These are phyloP conservation scores for Anoplopoma fimbria DNA, from an alignment of 2,113 vertebrate genomes.

Conservation along the genomic window DNA sequence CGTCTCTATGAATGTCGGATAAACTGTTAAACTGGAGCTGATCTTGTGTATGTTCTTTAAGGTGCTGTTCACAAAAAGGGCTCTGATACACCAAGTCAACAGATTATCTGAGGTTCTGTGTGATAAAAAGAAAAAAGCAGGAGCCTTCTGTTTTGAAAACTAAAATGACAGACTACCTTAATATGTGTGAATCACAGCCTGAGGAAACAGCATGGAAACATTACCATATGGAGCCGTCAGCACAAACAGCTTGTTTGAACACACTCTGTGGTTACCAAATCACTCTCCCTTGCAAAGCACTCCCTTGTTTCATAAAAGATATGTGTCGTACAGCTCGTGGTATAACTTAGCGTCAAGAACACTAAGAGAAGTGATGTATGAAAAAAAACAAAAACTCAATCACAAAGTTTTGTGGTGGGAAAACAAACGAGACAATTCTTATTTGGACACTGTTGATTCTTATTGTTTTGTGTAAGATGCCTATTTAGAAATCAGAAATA, in stretches of 20 bases:
- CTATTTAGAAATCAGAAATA: not conserved
- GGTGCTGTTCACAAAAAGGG: constrained; percentile 20
- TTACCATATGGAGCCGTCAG: constrained; percentile 50
- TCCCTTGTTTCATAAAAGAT: not conserved
- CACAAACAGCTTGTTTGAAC: constrained; percentile 35
- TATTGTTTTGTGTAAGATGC: not conserved
- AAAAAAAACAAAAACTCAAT: not conserved
- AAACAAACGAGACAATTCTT: not conserved
- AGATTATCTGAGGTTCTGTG: constrained; percentile 1
- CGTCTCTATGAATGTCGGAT: not conserved
- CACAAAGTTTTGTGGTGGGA: not conserved
- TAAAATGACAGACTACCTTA: constrained; percentile 50
- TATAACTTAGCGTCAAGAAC: not conserved
- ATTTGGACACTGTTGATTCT: not conserved
- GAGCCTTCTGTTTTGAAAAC: constrained; percentile 35
- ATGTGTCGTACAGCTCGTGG: not conserved
- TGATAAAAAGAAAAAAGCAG: constrained; percentile 29
- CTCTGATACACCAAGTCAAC: constrained; percentile 18
- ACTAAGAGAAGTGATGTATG: not conserved
- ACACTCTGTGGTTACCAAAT: constrained; percentile 12
- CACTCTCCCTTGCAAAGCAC: constrained; percentile 1
- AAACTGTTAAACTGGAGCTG: constrained; percentile 1
- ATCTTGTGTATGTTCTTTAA: constrained; percentile 3
- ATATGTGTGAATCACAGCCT: constrained; percentile 45
- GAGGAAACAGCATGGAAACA: constrained; percentile 25